Evolutionary conservation across 1,140 invertebrate species (phyloP).

Genomic region (Drosophila albomicans): DNA sequence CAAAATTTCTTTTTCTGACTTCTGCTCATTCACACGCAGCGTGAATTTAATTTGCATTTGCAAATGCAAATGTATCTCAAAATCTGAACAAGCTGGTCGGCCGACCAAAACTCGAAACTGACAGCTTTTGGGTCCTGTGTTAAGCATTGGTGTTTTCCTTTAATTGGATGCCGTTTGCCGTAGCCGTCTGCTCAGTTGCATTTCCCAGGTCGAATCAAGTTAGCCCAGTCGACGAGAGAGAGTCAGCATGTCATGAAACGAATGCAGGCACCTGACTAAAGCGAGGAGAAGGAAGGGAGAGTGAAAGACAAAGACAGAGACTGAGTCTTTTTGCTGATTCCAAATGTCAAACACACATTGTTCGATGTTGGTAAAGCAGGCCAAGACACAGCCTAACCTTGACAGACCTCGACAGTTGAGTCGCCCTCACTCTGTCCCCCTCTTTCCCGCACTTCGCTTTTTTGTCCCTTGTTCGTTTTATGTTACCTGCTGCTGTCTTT

Average conservation of each 20-base stretch:
- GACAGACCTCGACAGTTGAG: slow-evolving; percentile 46
- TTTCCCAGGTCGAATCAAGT: slow-evolving; percentile 40
- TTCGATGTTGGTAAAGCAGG: slow-evolving; percentile 63
- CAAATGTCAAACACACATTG: slow-evolving; percentile 82
- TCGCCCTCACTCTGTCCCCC: neutral
- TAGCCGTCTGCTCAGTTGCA: slow-evolving; percentile 64
- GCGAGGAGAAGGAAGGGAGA: neutral
- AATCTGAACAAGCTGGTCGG: slow-evolving; percentile 37
- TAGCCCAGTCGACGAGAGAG: neutral
- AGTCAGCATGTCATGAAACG: slow-evolving; percentile 25
- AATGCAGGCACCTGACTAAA: neutral
- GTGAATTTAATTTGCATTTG: slow-evolving; percentile 75
- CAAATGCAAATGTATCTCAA: slow-evolving; percentile 68
- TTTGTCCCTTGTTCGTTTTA: slow-evolving; percentile 16
- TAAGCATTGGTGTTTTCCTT: slow-evolving; percentile 68
- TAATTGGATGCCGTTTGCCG: slow-evolving; percentile 71
- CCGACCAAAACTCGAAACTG: slow-evolving; percentile 38
- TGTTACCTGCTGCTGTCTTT: slow-evolving; percentile 52
- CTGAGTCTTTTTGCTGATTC: slow-evolving; percentile 54
- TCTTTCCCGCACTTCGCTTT: neutral
- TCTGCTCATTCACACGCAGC: slow-evolving; percentile 49
- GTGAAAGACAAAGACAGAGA: neutral
- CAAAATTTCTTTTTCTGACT: slow-evolving; percentile 22
- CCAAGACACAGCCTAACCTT: slow-evolving; percentile 68
- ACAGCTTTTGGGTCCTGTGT: slow-evolving; percentile 68